phyloP scores from a whole-genome alignment of 2,888 invertebrate genomes.

The Pyrgus malvae region DNA sequence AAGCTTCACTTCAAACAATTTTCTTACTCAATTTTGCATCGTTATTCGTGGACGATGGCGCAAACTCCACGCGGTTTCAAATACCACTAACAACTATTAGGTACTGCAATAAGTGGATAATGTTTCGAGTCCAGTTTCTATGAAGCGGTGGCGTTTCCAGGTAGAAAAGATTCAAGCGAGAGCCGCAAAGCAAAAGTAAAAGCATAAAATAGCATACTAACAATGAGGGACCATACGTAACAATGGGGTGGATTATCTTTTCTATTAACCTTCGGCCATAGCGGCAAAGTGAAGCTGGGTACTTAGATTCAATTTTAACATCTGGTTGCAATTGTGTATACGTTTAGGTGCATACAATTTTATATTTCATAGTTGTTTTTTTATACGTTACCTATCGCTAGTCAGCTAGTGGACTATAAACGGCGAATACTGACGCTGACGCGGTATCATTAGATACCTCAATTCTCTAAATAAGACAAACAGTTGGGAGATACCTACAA shows the following conservation, averaged over 20 bases:
- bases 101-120: slow-evolving; percentile 27
- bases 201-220: background rate
- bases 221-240: slow-evolving; percentile 10
- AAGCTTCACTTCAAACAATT: no score
- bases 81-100: slow-evolving; percentile 24
- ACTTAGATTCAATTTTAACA: background rate
- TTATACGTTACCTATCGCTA: no score
- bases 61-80: slow-evolving; percentile 10
- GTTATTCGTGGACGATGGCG: background rate
- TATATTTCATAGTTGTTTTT: no score
- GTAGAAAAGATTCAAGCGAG: slow-evolving; percentile 10
- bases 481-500: no score
- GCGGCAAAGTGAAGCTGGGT: background rate
- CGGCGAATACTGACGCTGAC: no score
- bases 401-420: no score
- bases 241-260: slow-evolving; percentile 16
- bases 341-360: background rate
- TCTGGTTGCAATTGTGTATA: background rate
- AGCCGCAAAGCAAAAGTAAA: slow-evolving; percentile 1
- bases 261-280: slow-evolving; percentile 4
- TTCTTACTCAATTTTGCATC: background rate
- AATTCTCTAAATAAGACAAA: no score
- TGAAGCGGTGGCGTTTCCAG: slow-evolving; percentile 19
- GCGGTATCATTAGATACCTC: no score
- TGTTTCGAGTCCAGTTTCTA: slow-evolving; percentile 22